A percentile compares a stretch with the other conserved stretches of the same genome.
Conservation (phyloP, 2,113 vertebrate species). For the Tupaia chinensis region DNA sequence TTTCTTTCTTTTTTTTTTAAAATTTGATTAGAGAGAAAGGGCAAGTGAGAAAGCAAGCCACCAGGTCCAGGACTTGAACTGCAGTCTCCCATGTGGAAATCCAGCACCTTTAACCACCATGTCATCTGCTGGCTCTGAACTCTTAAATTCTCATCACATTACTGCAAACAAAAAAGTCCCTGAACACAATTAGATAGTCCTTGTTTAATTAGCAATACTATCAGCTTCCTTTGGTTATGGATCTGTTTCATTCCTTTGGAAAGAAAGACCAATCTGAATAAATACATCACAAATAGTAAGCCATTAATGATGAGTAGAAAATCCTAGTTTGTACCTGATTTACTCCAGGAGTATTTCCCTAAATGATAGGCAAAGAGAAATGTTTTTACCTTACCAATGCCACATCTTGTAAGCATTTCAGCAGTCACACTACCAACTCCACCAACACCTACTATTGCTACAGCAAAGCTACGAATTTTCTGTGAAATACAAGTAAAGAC, state of each 20-base stretch:
- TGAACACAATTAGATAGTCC: conserved; percentile 5
- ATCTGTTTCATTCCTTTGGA: not conserved
- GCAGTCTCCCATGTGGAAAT: too few species aligned
- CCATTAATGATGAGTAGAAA: not conserved
- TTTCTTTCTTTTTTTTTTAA: too few species aligned
- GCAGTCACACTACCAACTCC: conserved; percentile 98
- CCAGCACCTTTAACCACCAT: too few species aligned
- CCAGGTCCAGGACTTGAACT: too few species aligned
- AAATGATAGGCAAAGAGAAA: conserved; percentile 68
- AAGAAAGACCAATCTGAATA: not conserved
- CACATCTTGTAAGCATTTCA: conserved; percentile 99
- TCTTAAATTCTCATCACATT: not conserved
- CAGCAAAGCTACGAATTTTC: conserved; percentile 96
- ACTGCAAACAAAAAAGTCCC: conserved; percentile 31
- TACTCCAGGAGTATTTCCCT: not conserved
- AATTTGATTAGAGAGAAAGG: too few species aligned
- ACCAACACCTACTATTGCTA: conserved; percentile 97
- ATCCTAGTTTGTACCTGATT: conserved; percentile 70
- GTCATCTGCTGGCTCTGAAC: too few species aligned
- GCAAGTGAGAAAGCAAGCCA: too few species aligned
- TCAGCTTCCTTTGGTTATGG: not conserved
- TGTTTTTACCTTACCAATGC: conserved; percentile 99
- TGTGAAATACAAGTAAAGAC: conserved; percentile 80
- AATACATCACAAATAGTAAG: conserved; percentile 31
- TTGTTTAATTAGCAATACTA: conserved; percentile 25